Conservation (phyloP, 2,888 invertebrate genomes). For the Schizotus pectinicornis region DNA sequence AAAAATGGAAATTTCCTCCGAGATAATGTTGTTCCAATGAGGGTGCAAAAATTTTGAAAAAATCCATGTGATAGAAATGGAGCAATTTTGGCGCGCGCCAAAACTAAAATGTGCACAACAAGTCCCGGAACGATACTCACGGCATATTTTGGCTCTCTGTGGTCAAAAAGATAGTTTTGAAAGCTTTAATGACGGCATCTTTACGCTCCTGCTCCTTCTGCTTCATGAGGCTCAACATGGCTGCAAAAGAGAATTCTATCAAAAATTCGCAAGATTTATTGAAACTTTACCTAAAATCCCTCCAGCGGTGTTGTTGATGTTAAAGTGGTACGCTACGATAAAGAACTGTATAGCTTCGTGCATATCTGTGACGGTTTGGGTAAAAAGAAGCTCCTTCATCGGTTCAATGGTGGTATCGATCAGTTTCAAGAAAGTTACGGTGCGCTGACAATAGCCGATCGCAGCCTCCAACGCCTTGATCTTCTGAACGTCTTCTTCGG, state of each 20-base stretch:
- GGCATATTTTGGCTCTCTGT: constrained; percentile 61
- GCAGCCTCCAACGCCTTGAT: constrained; percentile 58
- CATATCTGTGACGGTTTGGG: constrained; percentile 78
- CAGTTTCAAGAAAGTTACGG: constrained; percentile 46
- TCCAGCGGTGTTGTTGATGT: constrained; percentile 72
- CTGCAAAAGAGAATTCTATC: constrained; percentile 48
- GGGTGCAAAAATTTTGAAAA: too few relatives aligned
- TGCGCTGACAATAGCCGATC: constrained; percentile 73
- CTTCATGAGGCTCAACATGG: constrained; percentile 81
- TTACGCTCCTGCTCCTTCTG: constrained; percentile 76
- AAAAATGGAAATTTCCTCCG: too few relatives aligned
- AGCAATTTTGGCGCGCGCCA: too few relatives aligned
- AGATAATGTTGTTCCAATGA: too few relatives aligned
- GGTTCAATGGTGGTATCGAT: constrained; percentile 64
- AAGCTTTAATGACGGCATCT: constrained; percentile 80
- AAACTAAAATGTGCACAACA: too few relatives aligned
- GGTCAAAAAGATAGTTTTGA: constrained; percentile 72
- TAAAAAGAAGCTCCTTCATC: constrained; percentile 76
- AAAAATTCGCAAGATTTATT: constrained; percentile 2
- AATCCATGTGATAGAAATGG: too few relatives aligned
- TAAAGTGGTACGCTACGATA: constrained; percentile 78
- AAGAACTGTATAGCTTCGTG: constrained; percentile 90
- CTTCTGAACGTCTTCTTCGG: constrained; percentile 52
- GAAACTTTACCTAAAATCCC: constrained; percentile 64
- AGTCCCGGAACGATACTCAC: constrained; percentile 43